Evolutionary conservation across 1,140 invertebrate species (phyloP).

Genomic region (Dendroctonus valens): DNA sequence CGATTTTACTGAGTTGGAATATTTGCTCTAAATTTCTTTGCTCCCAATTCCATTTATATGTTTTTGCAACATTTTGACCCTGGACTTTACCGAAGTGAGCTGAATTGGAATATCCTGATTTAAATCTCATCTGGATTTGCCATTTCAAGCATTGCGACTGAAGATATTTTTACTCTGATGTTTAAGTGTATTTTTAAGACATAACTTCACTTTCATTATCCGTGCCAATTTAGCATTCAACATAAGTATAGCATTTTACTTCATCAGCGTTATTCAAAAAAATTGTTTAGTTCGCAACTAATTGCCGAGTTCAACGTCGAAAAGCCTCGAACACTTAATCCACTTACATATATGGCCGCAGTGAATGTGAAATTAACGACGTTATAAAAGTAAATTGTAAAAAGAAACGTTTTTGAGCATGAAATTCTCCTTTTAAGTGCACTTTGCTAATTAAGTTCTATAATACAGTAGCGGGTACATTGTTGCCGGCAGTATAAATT

Average conservation of each 20-base stretch:
- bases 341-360: neutral
- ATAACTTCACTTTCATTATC: neutral
- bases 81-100: too few species aligned
- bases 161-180: neutral
- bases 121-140: too few species aligned
- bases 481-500: too few species aligned
- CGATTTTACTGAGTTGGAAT: too few species aligned
- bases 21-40: too few species aligned
- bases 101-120: too few species aligned
- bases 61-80: too few species aligned
- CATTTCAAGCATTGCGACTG: neutral
- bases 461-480: neutral
- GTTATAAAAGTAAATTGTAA: slow-evolving; percentile 1
- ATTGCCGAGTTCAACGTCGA: neutral
- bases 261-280: neutral
- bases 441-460: neutral
- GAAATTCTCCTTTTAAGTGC: neutral
- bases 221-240: neutral
- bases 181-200: neutral
- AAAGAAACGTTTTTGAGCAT: neutral
- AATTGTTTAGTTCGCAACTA: neutral
- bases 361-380: neutral
- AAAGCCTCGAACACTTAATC: neutral
- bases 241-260: neutral
- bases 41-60: too few species aligned